Conservation (phyloP, 2,888 invertebrate species). For the Sisyra terminalis region DNA sequence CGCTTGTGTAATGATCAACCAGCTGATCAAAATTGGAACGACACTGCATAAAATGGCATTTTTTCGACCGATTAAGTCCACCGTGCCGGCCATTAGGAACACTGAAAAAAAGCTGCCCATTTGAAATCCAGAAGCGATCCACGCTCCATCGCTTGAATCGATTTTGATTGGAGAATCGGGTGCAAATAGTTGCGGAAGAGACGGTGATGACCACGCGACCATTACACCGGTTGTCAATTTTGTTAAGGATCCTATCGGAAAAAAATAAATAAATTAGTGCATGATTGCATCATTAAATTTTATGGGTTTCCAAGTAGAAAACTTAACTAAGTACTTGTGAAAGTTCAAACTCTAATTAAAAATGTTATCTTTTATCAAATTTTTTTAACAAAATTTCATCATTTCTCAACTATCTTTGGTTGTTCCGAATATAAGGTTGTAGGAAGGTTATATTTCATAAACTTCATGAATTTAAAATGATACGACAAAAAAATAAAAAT, state of each 20-base stretch:
- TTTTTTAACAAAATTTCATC: too few species aligned
- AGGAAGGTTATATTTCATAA: too few species aligned
- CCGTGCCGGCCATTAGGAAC: conserved; percentile 5
- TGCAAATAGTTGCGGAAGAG: conserved; percentile 2
- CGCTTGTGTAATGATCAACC: conserved; percentile 4
- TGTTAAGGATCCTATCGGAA: conserved; percentile 7
- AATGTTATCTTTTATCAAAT: too few species aligned
- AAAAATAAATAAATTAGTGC: background rate
- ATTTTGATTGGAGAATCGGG: conserved; percentile 6
- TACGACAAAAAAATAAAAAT: too few species aligned
- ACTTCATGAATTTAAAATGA: too few species aligned
- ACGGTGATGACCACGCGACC: conserved; percentile 7
- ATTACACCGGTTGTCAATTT: conserved; percentile 8
- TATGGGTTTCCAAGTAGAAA: background rate
- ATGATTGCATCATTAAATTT: background rate
- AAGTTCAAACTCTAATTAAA: background rate
- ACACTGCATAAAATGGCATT: conserved; percentile 5
- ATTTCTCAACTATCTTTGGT: too few species aligned
- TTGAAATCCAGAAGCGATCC: conserved; percentile 2
- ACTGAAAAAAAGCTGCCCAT: conserved; percentile 1
- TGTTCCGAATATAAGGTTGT: too few species aligned
- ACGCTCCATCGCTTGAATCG: conserved; percentile 1
- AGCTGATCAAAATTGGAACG: conserved; percentile 3
- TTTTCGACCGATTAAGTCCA: conserved; percentile 7
- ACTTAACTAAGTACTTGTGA: background rate